Evolutionary conservation across 2,113 vertebrate species (phyloP).

Genomic region (Orycteropus afer): DNA sequence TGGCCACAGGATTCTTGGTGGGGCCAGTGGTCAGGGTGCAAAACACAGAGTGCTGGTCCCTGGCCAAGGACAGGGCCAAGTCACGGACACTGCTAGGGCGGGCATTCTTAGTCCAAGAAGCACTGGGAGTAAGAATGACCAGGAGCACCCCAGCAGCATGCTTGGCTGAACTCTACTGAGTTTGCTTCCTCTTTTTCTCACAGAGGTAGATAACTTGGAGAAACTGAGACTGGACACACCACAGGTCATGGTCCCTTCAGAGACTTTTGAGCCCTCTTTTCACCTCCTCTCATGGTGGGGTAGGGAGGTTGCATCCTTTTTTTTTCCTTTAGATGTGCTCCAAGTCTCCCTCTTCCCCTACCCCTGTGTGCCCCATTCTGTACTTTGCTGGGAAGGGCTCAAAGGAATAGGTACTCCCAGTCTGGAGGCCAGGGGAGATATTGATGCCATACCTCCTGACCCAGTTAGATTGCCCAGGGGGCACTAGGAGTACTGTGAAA

Average conservation of each 20-base stretch:
- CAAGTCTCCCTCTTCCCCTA: background rate
- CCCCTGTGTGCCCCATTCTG: background rate
- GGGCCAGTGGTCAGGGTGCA: slow-evolving; percentile 21
- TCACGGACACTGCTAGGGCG: background rate
- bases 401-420: background rate
- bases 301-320: background rate
- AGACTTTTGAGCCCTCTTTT: background rate
- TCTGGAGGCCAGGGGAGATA: background rate
- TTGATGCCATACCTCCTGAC: background rate
- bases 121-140: background rate
- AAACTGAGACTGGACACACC: slow-evolving; percentile 37
- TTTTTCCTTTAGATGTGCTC: background rate
- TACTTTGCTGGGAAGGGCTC: background rate
- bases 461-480: background rate
- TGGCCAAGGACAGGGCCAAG: background rate
- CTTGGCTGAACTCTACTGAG: background rate
- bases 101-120: background rate
- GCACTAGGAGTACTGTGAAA: background rate
- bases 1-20: slow-evolving; percentile 44
- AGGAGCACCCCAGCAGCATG: background rate
- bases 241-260: background rate
- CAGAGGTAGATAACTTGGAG: background rate
- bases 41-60: slow-evolving; percentile 42
- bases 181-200: background rate
- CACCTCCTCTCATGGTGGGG: background rate